Evolutionary conservation across 2,113 vertebrate genomes (phyloP).

Genomic region (Aix galericulata): DNA sequence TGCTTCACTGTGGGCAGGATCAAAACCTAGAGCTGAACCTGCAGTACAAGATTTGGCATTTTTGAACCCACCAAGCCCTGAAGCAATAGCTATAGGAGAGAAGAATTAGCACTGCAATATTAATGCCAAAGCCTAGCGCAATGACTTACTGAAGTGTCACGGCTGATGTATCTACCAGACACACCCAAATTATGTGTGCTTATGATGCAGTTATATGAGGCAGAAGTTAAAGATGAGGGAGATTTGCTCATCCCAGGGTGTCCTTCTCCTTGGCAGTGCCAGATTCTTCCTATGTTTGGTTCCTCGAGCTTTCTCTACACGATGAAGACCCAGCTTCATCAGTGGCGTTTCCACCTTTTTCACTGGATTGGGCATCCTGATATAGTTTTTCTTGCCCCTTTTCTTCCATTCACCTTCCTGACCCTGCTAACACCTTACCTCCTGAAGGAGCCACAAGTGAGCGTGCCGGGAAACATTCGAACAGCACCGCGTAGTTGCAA

Average conservation of each 20-base stretch:
- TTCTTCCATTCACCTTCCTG: not conserved
- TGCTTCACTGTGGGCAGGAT: not conserved
- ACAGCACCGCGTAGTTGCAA: not conserved
- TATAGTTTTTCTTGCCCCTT: not conserved
- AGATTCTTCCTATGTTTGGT: not conserved
- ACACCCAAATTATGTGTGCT: not conserved
- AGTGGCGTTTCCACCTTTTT: not conserved
- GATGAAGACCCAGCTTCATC: not conserved
- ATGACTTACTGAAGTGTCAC: not conserved
- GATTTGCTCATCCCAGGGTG: not conserved
- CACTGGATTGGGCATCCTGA: not conserved
- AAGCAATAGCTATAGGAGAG: not conserved
- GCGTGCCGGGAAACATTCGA: not conserved
- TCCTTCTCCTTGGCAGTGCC: not conserved
- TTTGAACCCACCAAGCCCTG: not conserved
- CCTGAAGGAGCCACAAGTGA: not conserved
- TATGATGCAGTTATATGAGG: not conserved
- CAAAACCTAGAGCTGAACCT: not conserved
- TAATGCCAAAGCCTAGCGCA: not conserved
- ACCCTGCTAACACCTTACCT: not conserved
- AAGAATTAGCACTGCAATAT: not conserved
- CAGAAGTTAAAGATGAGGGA: conserved; percentile 25
- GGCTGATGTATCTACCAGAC: not conserved
- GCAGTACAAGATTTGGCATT: not conserved
- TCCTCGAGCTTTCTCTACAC: not conserved